A percentile compares a stretch with the other conserved stretches of the same genome.
Evolutionary conservation across 2,888 invertebrate genomes (phyloP).

Genomic region (Physocephala rufipes): DNA sequence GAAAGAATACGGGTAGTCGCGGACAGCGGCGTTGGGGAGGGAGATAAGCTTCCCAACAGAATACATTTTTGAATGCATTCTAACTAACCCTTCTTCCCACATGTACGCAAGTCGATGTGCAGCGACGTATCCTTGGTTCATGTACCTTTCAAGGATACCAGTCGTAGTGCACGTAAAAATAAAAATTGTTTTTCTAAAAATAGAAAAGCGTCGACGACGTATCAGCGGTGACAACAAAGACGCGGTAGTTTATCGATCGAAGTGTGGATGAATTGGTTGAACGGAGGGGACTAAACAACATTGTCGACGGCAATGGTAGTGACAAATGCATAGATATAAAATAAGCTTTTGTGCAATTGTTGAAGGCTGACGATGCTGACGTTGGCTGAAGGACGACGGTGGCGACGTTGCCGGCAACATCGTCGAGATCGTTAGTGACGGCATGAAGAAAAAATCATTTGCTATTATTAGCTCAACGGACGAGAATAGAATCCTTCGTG

Average conservation of each 20-base stretch:
- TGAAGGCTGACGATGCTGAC: slow-evolving; percentile 25
- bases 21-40: background rate
- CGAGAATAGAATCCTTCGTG: background rate
- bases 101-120: slow-evolving; percentile 10
- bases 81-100: too few relatives aligned
- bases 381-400: background rate
- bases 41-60: background rate
- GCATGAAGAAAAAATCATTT: slow-evolving; percentile 27
- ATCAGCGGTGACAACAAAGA: background rate
- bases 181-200: slow-evolving; percentile 29
- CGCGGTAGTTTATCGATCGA: background rate
- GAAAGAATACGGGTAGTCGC: too few relatives aligned
- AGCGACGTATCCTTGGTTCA: slow-evolving; percentile 51
- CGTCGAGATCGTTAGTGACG: slow-evolving; percentile 1
- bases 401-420: background rate
- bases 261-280: background rate
- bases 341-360: background rate
- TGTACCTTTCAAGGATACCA: slow-evolving; percentile 48
- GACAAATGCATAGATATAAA: background rate
- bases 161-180: slow-evolving; percentile 26
- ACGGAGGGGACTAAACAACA: background rate
- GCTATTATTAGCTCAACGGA: slow-evolving; percentile 33
- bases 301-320: background rate
- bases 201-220: slow-evolving; percentile 20
- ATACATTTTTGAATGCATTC: too few relatives aligned